Conservation (phyloP, 2,888 invertebrate genomes). For the Perizoma affinitatum region DNA sequence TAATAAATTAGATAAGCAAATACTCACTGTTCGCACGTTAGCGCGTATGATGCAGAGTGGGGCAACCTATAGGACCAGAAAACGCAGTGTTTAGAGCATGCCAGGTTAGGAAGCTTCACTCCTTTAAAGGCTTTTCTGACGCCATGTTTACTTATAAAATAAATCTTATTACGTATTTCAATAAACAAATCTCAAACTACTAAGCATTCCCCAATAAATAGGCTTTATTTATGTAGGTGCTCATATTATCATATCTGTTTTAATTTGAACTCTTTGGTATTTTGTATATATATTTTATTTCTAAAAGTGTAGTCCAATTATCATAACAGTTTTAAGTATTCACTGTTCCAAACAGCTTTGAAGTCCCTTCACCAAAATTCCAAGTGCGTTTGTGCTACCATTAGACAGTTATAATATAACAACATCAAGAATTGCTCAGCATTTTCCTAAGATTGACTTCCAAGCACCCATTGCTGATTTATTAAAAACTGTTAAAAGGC, state of each 20-base stretch:
- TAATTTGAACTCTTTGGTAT: constrained; percentile 11
- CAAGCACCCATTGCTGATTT: constrained; percentile 8
- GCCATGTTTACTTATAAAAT: constrained; percentile 4
- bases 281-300: neutral
- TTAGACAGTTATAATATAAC: constrained; percentile 57
- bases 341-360: constrained; percentile 40
- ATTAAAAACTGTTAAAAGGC: neutral
- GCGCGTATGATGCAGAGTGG: constrained; percentile 85
- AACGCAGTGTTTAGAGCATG: constrained; percentile 82
- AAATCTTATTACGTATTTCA: no score
- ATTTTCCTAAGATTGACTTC: constrained; percentile 23
- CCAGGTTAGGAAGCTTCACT: constrained; percentile 78
- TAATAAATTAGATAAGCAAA: constrained; percentile 61
- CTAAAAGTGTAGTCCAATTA: no score
- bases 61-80: constrained; percentile 83
- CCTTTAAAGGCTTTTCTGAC: constrained; percentile 28
- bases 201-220: constrained; percentile 22
- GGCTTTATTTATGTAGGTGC: constrained; percentile 5
- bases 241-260: constrained; percentile 15
- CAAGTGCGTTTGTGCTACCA: constrained; percentile 71
- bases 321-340: constrained; percentile 1
- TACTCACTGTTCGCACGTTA: constrained; percentile 88
- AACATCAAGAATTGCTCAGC: constrained; percentile 44
- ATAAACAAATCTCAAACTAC: constrained; percentile 25
- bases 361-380: constrained; percentile 71